These are phyloP conservation scores for Oasisia sp. DNA, from an alignment of 2,888 invertebrate species.

Conservation along the genomic window DNA sequence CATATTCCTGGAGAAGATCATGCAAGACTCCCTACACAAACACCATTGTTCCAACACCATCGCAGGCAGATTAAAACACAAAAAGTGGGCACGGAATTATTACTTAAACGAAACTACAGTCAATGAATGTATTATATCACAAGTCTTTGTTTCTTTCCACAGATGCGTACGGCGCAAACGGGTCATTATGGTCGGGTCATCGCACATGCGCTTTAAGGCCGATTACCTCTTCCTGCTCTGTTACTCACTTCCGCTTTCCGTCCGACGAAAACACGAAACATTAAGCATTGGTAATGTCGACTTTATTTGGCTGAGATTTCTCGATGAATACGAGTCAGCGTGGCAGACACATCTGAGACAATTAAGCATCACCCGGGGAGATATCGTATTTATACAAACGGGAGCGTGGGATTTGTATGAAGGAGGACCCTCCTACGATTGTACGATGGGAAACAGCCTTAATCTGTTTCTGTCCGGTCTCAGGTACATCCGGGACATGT, in stretches of 20 bases:
- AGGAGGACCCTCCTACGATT: not conserved
- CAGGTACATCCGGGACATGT: not conserved
- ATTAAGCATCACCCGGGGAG: not conserved
- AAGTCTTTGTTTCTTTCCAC: not conserved
- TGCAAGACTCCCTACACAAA: too few relatives aligned
- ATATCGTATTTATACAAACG: not conserved
- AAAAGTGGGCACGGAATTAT: too few relatives aligned
- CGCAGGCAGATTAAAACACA: too few relatives aligned
- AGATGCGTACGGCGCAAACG: not conserved
- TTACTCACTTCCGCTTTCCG: not conserved
- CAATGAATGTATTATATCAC: not conserved
- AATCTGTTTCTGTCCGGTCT: not conserved
- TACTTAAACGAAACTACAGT: too few relatives aligned
- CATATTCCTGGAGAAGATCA: too few relatives aligned
- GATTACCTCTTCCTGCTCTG: not conserved
- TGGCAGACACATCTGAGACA: not conserved
- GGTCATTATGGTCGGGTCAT: not conserved
- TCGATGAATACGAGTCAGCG: not conserved
- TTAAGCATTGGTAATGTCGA: not conserved
- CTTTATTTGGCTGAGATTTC: constrained; percentile 13
- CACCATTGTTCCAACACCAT: too few relatives aligned
- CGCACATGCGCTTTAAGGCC: constrained; percentile 12
- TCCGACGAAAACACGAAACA: not conserved
- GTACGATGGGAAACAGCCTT: not conserved
- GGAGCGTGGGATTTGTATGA: not conserved